Evolutionary conservation across 2,888 invertebrate genomes (phyloP), one percentile per base, ranked within the genome.

Genomic region (Melinaea menophilus): DNA sequence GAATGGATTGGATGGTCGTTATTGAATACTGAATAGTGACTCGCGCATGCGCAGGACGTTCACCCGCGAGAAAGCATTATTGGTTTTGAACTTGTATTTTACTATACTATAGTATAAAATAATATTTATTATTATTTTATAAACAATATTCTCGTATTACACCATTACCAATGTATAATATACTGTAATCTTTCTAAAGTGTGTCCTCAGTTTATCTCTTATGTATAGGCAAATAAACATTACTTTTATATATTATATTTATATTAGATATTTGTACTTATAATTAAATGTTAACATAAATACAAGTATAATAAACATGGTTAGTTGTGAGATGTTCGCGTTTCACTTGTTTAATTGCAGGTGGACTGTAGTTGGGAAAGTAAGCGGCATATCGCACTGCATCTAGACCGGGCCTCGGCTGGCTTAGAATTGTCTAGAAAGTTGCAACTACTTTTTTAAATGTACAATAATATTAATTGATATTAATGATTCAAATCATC

Each of bases 31-130:
- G 22, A 22, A 22, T 22, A 22, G 22, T 22, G 22, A 22, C 22
- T 22, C 22, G 22, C 22, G 22, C 22, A 22, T 41, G 51, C 35
- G 41, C 77, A 76, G 81, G 82, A 75, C 82, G 62, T 65, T 69
- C 76, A 81, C 79, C 79, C 69, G 68, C 69, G 78, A 76, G 82
- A 82, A 82, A 82, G 82, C 81, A 73, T 41, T 55, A 59, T 41
- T 41, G 41, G 11, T 41, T 9, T 41, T 41, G 41, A 41, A 41
- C 41, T 41, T 41, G 41, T 41, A 41, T 41, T 22, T 22, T 22
- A 22, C 22, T 22, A 22, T 22, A 22, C 22, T 22, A 22, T 22
- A 22, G 1, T 22, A 41, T 41, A 41, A 9, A 9, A 41, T 9
- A 9, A 41, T 3, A 9, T 41, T 41, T 41, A 41, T 41, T 9